phyloP scores from a whole-genome alignment of 2,888 invertebrate species.

The Agrotis puta region DNA sequence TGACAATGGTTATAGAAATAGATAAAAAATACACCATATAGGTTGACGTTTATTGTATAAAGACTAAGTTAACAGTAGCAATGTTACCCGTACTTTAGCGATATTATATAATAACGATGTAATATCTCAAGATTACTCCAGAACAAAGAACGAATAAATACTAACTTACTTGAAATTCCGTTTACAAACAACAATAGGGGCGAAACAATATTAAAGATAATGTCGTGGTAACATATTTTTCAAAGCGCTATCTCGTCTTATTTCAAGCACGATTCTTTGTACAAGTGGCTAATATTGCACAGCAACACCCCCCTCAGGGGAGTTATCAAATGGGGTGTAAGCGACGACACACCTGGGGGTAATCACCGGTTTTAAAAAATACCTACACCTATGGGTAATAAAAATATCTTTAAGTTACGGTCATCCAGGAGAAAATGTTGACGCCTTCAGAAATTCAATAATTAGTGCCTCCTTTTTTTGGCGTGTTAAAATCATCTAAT shows the following conservation, averaged over 20 bases:
- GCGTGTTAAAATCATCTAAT: too few relatives aligned
- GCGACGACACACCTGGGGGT: conserved; percentile 54
- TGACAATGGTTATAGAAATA: too few relatives aligned
- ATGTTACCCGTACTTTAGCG: neutral
- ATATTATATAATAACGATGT: neutral
- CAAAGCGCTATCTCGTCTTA: conserved; percentile 52
- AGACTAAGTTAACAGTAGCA: neutral
- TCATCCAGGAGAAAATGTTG: neutral
- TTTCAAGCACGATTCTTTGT: conserved; percentile 54
- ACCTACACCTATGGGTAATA: conserved; percentile 2
- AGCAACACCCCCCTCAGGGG: conserved; percentile 25
- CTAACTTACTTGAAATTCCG: conserved; percentile 31
- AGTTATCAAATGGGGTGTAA: conserved; percentile 48
- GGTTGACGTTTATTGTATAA: too few relatives aligned
- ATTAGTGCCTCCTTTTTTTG: too few relatives aligned
- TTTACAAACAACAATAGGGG: conserved; percentile 49
- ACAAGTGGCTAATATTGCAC: conserved; percentile 49
- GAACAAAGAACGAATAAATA: conserved; percentile 40
- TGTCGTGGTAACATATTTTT: conserved; percentile 55
- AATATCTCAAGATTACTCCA: conserved; percentile 7
- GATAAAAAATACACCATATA: too few relatives aligned
- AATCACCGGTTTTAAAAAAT: conserved; percentile 54
- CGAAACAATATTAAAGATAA: conserved; percentile 47
- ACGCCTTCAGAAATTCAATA: neutral
- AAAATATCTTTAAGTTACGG: neutral